Base-by-base conservation (phyloP, 2,888 invertebrate species). In the Conus canariensis region DNA sequence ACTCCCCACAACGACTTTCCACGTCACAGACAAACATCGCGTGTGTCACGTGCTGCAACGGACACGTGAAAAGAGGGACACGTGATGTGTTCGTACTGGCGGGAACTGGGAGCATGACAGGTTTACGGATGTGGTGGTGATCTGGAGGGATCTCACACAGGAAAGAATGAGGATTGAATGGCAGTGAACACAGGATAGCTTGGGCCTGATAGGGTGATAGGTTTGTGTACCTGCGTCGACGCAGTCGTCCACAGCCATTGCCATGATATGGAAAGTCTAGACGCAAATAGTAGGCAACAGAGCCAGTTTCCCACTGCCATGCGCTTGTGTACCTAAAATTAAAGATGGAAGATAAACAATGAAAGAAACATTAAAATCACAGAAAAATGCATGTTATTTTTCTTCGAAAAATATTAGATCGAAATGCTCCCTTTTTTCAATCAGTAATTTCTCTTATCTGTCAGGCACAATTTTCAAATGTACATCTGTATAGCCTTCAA, bases 11-110 rank as follows among this genome's bases (percentile, higher is more conserved):
- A 8, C 16, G 22, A 10, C 85, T 60, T 3, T n/a, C 45, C 25
- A 60, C 10, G 85, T 85, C 85, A 12, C 85, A 85, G 85, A 25
- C 85, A 4, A 85, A 60, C 59, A 85, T 60, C 10, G 22, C 59
- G 60, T 85, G 85, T 9, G 60, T 60, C 85, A 59, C n/a, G 60
- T 85, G 85, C 14, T 60, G 85, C 25, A 60, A 12, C 45, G 85
- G 85, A 60, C 85, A 85, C 8, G 22, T 56, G 14, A 83, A 9
- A 6, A 83, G 58, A 6, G 58, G 58, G 56, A 58, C 56, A 22
- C 56, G 82, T 16, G 82, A 58, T 19, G 22, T 19, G 58, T 7
- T 83, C 7, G 82, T 83, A n/a, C 25, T 58, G 58, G 12, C 9
- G 82, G 56, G 58, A 10, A 22, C 22, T 12, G 82, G 22, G 3